Base-by-base conservation (phyloP, 2,888 invertebrate species). In the Tetropium fuscum region DNA sequence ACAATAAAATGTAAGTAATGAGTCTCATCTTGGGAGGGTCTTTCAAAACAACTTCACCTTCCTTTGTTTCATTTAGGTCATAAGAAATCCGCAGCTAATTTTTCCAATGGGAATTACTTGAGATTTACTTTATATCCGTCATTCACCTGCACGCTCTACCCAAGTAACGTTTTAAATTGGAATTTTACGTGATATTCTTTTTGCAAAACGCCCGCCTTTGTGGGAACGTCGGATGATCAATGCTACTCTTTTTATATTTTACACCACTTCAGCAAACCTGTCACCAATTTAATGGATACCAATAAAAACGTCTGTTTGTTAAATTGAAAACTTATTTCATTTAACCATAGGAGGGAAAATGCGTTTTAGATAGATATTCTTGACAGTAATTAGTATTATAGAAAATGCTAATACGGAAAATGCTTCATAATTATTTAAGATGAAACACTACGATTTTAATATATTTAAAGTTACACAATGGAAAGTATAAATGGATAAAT, bases 61-160 rank as follows among this genome's bases (percentile, higher is more conserved):
- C 22, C 32, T 54, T 63, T 41, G 56, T 60, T 55, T 57, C 57
- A 45, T 61, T 59, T 54, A 16, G 53, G 57, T 57, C 47, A 56
- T 53, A 53, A 56, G 53, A 57, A 58, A 61, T 45, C 49, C 56
- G 38, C 32, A 30, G 38, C 59, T 60, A 60, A 62, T 62, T 62
- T 53, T 54, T 60, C 64, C 58, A 30, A 11, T n/a, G 61, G 61
- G 64, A 64, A n/a, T 59, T 64, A 51, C 57, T 32, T 16, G 15
- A 48, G 54, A 44, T 58, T 49, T 53, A 53, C 22, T 63, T 45
- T 45, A 58, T 51, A 51, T 49, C 45, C 41, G 49, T 34, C 49
- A 41, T 53, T 53, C 57, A 63, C 59, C 59, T 59, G 57, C 22
- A 41, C 48, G 41, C 41, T 53, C 43, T 36, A 43, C 41, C 30